phyloP scores from a whole-genome alignment of 2,113 vertebrate genomes.

The Sakesphorus luctuosus region DNA sequence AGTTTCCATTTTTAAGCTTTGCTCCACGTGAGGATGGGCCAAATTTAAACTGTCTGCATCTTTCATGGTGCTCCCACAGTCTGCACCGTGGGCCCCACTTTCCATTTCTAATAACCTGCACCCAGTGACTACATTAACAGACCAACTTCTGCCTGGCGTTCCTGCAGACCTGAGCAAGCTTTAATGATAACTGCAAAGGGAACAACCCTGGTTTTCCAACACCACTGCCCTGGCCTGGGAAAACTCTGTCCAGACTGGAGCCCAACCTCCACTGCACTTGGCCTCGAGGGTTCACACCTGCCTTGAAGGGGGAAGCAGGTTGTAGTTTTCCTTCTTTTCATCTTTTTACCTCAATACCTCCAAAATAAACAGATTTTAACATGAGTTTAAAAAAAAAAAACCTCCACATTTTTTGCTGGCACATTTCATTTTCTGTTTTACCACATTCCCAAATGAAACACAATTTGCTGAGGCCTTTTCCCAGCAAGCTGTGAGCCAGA shows the following conservation, averaged over 20 bases:
- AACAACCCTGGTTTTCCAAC: neutral
- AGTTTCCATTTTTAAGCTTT: conserved; percentile 36
- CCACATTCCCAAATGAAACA: neutral
- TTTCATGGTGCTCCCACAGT: neutral
- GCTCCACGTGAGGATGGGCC: conserved; percentile 25
- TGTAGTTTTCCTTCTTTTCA: neutral
- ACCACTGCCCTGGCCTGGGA: neutral
- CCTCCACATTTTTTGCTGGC: neutral
- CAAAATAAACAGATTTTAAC: neutral
- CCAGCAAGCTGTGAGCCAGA: neutral
- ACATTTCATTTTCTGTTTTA: neutral
- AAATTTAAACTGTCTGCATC: conserved; percentile 22
- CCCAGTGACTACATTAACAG: neutral
- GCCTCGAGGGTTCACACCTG: neutral
- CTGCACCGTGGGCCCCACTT: neutral
- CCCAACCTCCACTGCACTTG: neutral
- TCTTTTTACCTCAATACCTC: neutral
- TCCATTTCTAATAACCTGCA: neutral
- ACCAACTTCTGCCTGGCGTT: neutral
- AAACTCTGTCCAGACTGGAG: neutral
- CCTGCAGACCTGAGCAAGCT: neutral
- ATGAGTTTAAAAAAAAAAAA: neutral
- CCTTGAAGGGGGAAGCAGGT: neutral
- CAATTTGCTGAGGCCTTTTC: neutral
- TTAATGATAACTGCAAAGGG: too few species aligned